A percentile compares a stretch with the other conserved stretches of the same genome.
phyloP scores from a whole-genome alignment of 2,113 vertebrate species.

The Heterotis niloticus region DNA sequence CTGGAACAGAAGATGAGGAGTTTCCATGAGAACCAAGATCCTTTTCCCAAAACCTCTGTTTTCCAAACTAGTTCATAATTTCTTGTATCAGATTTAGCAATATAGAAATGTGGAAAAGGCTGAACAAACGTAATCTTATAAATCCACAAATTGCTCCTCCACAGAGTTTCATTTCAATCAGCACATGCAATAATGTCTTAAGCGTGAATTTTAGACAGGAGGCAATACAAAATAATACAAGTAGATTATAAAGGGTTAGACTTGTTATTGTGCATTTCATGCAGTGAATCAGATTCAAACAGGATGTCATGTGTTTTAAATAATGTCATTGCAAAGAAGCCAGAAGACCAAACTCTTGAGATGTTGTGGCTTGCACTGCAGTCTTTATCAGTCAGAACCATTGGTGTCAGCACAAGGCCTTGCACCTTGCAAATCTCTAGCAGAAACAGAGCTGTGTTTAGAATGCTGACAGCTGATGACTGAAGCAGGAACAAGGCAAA shows the following conservation, averaged over 20 bases:
- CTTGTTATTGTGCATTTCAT: background rate
- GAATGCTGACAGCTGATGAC: too few relatives aligned
- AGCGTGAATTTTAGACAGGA: background rate
- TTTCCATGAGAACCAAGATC: conserved; percentile 8
- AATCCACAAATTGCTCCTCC: conserved; percentile 14
- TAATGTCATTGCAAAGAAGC: background rate
- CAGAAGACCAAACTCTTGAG: too few relatives aligned
- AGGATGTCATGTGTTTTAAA: too few relatives aligned
- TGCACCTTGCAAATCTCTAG: too few relatives aligned
- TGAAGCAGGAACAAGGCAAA: background rate
- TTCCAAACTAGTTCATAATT: background rate
- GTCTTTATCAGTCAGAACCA: too few relatives aligned
- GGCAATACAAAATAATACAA: too few relatives aligned
- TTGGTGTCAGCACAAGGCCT: too few relatives aligned
- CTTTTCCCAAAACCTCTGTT: background rate
- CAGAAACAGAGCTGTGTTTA: too few relatives aligned
- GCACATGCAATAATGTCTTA: background rate
- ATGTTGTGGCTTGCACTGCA: too few relatives aligned
- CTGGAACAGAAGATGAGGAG: background rate
- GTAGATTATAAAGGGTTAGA: background rate
- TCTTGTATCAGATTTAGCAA: background rate
- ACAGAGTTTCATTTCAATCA: background rate
- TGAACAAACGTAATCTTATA: background rate
- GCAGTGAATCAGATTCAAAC: background rate
- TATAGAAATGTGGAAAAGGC: background rate